Evolutionary conservation across 37 sponge, comb jelly and placozoan genomes (phyloP), one percentile per base, ranked within the genome.

Genomic region (Tethya wilhelma): DNA sequence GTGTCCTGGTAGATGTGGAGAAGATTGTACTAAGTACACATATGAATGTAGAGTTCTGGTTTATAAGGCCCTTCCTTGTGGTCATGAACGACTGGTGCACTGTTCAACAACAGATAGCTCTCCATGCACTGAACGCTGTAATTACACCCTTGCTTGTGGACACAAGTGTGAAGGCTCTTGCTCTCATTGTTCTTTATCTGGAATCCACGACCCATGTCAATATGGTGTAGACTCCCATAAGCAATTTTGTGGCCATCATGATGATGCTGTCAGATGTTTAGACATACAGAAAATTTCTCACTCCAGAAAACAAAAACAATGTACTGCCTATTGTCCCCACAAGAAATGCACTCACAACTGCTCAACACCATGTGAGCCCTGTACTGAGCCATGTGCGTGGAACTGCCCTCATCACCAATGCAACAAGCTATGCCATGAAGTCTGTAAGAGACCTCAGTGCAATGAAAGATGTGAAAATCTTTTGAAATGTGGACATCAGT

Each of bases 401-500:
- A 33, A 23, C 38, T 88, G 89, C 31, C 64, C 70, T 0, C 89
- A 77, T 25, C 58, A 33, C 33, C 26, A 64, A 38, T 91, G 92
- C 78, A 40, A 25, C 4, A 83, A 90, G 30, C 1, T 8, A 23
- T 93, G 94, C 70, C 38, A 38, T 46, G 94, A 86, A 34, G 46
- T 38, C 0, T 93, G 94, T 72, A 75, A 82, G 23, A 37, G 73
- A 44, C 87, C 81, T 17, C 58, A 46, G 1, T 93, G 94, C 49
- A 64, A 86, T 71, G 34, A 89, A 20, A 75, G 44, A 25, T 93
- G 94, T 67, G 41, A 26, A 0, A 83, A 86, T 34, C 38, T 45
- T 19, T 63, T 86, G 37, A 1, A 30, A 11, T 93, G 94, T 89
- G 82, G 78, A 42, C 94, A 93, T 69, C 67, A 26, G 19, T 93